A percentile compares a stretch with the other conserved stretches of the same genome.
Conservation (phyloP, 2,797 vertebrate genomes). For the Erethizon dorsatum region DNA sequence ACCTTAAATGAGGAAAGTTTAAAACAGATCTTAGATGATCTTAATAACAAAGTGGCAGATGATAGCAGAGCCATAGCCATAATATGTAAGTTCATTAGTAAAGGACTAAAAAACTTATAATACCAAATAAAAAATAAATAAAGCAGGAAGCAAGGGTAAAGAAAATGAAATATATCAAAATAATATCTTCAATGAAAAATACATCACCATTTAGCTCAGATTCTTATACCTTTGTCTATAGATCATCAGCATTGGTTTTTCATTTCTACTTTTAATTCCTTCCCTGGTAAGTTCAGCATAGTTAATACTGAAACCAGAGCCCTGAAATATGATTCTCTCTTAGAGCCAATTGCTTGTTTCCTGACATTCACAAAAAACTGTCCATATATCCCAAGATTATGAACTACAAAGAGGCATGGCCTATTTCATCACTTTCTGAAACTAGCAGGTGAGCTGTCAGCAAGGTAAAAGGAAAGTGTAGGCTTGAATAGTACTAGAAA, state of each 20-base stretch:
- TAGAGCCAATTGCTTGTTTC: slow-evolving; percentile 40
- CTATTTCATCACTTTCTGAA: neutral
- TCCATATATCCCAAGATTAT: neutral
- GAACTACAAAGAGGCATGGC: neutral
- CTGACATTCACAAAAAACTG: slow-evolving; percentile 9
- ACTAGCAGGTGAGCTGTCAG: neutral
- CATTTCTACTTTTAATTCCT: neutral
- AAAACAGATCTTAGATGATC: slow-evolving; percentile 25
- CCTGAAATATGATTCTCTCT: slow-evolving; percentile 15
- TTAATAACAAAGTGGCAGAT: neutral
- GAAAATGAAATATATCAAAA: neutral
- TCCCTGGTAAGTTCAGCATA: neutral
- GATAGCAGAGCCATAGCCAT: neutral
- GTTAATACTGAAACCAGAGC: neutral
- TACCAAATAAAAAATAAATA: neutral
- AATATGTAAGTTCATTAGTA: slow-evolving; percentile 8
- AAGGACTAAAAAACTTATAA: neutral
- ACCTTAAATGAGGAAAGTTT: slow-evolving; percentile 4
- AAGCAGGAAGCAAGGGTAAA: no score
- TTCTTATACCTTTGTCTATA: neutral
- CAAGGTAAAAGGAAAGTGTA: neutral
- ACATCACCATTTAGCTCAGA: neutral
- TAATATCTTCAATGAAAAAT: slow-evolving; percentile 25
- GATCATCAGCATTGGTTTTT: neutral
- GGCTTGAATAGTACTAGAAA: slow-evolving; percentile 8